phyloP scores from a whole-genome alignment of 2,888 invertebrate genomes.

The Nemotelus pantherinus region DNA sequence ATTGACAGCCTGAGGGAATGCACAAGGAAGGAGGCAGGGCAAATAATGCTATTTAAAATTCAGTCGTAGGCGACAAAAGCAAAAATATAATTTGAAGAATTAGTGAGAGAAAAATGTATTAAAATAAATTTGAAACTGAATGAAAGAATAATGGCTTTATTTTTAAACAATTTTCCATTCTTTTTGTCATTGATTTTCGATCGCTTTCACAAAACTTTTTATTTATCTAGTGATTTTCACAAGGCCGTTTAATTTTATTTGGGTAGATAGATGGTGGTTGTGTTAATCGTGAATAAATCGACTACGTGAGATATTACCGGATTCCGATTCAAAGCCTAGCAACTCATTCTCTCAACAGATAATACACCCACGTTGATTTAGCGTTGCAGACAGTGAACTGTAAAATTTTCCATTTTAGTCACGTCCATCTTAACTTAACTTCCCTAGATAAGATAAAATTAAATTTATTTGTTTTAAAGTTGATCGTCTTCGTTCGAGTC shows the following conservation, averaged over 20 bases:
- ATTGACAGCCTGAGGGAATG: too few species aligned
- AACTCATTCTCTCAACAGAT: not conserved
- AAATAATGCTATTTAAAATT: too few species aligned
- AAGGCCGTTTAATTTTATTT: not conserved
- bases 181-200: not conserved
- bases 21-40: too few species aligned
- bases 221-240: not conserved
- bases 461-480: constrained; percentile 39
- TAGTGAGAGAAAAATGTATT: too few species aligned
- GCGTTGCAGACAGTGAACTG: not conserved
- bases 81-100: too few species aligned
- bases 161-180: not conserved
- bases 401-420: constrained; percentile 22
- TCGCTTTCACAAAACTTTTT: not conserved
- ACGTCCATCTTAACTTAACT: constrained; percentile 37
- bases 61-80: too few species aligned
- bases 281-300: constrained; percentile 36
- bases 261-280: not conserved
- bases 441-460: constrained; percentile 33
- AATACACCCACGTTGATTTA: not conserved
- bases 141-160: not conserved
- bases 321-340: constrained; percentile 14
- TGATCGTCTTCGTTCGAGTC: constrained; percentile 10
- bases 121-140: not conserved
- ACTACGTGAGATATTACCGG: constrained; percentile 28